Conservation (phyloP, 2,888 invertebrate genomes). For the Cantharis rufa region DNA sequence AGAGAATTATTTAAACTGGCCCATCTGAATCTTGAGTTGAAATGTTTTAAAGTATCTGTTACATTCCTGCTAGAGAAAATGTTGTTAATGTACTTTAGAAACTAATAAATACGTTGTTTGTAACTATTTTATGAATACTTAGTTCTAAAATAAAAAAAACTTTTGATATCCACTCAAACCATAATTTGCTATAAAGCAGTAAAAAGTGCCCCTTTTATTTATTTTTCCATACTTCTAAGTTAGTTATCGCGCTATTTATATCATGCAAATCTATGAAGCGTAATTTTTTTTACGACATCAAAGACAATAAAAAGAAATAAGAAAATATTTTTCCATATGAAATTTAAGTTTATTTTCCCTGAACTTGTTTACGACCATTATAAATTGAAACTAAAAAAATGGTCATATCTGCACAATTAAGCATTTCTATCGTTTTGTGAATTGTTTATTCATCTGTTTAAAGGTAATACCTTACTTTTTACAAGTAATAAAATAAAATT, state of each 20-base stretch:
- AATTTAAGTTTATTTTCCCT: conserved; percentile 8
- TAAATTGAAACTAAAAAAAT: background rate
- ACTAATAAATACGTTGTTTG: background rate
- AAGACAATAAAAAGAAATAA: conserved; percentile 13
- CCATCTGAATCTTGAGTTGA: no score
- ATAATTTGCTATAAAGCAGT: background rate
- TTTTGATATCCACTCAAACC: background rate
- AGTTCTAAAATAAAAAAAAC: background rate
- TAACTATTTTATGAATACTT: background rate
- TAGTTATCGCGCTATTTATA: conserved; percentile 10
- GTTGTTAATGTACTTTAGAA: background rate
- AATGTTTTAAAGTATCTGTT: no score
- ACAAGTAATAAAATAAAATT: no score
- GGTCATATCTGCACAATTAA: background rate
- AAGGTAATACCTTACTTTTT: background rate
- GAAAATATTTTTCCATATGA: conserved; percentile 13
- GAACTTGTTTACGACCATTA: conserved; percentile 10
- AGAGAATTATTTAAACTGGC: no score
- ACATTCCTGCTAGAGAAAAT: no score
- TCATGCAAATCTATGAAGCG: conserved; percentile 15
- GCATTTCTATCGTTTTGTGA: background rate
- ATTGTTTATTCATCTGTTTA: background rate
- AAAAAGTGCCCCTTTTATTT: background rate
- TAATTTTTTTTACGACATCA: conserved; percentile 12
- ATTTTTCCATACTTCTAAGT: conserved; percentile 1